Base-by-base conservation (phyloP, 1,140 invertebrate genomes). In the Hermatobates lingyangjiaoensis region DNA sequence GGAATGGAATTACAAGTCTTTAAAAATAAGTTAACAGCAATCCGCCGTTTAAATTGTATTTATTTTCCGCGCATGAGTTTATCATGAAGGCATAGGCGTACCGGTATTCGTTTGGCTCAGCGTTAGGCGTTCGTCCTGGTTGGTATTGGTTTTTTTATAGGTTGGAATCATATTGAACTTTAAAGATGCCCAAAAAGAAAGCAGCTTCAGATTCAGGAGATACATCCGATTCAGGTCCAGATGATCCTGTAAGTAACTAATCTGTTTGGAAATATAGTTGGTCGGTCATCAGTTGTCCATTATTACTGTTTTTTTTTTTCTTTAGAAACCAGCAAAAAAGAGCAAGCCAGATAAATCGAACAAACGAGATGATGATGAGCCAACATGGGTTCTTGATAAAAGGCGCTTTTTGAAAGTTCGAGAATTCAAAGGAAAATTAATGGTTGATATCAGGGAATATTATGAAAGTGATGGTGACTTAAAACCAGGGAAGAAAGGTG, bases 401-500 rank as follows among this genome's bases (percentile, higher is more conserved):
- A 73, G 66, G 52, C 60, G 68, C 20, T 74, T 62, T 60, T 68
- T 72, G 0, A 71, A 66, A 51, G 71, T 77, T 5, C 64, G 70
- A 56, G 69, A 73, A 52, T 77, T 76, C 56, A 62, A 65, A 27
- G 73, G 73, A 12, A 73, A 71, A 60, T 54, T 67, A 1, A 63
- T 68, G 55, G 65, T 77, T 10, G 68, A 75, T 54, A 77, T 77
- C 45, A 59, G 75, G 45, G 75, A 77, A 57, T 74, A 62, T 58
- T 77, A 76, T 61, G 65, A 70, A 47, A 64, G 67, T 27, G 64
- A 71, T 59, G 74, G 74, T 21, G 66, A 75, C 30, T 27, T 71
- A 40, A 62, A 63, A 56, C 75, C 75, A 15, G 71, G 73, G 3
- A 75, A 72, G 57, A 77, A 77, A 68, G 75, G 75, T 68, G n/a